Conservation (phyloP, 1,140 invertebrate genomes). For the Leptopilina boulardi region DNA sequence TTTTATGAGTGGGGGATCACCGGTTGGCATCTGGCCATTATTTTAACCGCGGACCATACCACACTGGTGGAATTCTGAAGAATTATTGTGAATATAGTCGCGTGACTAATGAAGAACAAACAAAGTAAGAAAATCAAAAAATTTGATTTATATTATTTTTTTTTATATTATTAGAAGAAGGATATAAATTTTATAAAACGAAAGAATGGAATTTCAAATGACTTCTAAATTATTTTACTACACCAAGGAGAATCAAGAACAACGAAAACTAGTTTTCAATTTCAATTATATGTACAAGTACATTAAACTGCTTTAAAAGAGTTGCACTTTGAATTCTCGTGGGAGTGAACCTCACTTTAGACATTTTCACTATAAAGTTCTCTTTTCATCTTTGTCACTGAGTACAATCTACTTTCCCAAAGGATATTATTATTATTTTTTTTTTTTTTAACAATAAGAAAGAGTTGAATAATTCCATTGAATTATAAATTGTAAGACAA, state of each 20-base stretch:
- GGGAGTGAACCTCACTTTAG: not conserved
- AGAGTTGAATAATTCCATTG: not conserved
- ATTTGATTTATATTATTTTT: not conserved
- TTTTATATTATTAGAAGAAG: no score
- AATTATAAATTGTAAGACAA: not conserved
- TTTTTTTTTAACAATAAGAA: no score
- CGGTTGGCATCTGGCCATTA: slow-evolving; percentile 57
- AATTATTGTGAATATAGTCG: slow-evolving; percentile 37
- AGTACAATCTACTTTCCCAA: slow-evolving; percentile 2
- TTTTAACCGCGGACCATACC: slow-evolving; percentile 46
- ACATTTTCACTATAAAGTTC: not conserved
- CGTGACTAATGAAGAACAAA: not conserved
- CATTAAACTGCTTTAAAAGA: not conserved
- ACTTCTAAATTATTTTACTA: not conserved
- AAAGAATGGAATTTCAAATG: not conserved
- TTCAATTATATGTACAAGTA: not conserved
- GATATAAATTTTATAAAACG: not conserved
- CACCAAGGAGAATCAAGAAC: not conserved
- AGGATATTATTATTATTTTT: not conserved
- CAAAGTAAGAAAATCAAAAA: slow-evolving; percentile 1
- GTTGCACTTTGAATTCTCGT: slow-evolving; percentile 12
- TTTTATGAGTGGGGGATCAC: slow-evolving; percentile 27
- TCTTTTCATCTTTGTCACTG: not conserved
- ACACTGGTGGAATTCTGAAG: slow-evolving; percentile 54
- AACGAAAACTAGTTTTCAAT: not conserved